Evolutionary conservation across 1,140 invertebrate species (phyloP).

Genomic region (Chironomus tepperi): DNA sequence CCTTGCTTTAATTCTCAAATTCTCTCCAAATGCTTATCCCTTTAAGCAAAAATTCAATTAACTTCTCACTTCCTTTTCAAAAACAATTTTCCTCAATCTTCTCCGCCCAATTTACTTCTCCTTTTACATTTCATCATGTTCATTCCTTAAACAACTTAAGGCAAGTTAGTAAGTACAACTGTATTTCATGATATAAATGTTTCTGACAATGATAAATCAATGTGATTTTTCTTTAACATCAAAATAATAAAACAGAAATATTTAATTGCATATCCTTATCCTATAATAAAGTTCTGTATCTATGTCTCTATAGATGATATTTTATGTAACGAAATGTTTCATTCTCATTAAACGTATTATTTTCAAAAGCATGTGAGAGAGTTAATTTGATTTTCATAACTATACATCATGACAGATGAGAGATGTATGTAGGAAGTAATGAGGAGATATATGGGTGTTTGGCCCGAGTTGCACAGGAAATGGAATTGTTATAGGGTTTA

Average conservation of each 20-base stretch:
- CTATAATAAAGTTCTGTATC: background rate
- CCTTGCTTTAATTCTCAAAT: background rate
- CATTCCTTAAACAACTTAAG: too few species aligned
- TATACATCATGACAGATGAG: background rate
- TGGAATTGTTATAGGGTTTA: too few species aligned
- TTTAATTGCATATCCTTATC: background rate
- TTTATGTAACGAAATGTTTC: background rate
- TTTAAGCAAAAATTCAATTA: background rate
- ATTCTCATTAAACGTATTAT: background rate
- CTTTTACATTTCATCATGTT: too few species aligned
- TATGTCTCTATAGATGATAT: background rate
- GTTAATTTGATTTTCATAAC: slow-evolving; percentile 9
- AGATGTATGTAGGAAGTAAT: too few species aligned
- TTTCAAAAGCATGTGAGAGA: background rate
- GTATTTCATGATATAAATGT: background rate
- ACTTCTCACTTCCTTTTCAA: background rate
- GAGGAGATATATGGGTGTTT: too few species aligned
- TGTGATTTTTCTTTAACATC: background rate
- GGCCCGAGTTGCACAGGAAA: too few species aligned
- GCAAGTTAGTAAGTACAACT: background rate
- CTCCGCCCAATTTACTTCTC: too few species aligned
- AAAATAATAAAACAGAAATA: background rate
- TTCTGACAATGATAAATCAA: slow-evolving; percentile 14
- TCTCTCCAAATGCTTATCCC: background rate
- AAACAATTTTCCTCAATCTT: slow-evolving; percentile 1